Evolutionary conservation across 2,888 invertebrate genomes (phyloP).

Genomic region (Fragum sueziense): DNA sequence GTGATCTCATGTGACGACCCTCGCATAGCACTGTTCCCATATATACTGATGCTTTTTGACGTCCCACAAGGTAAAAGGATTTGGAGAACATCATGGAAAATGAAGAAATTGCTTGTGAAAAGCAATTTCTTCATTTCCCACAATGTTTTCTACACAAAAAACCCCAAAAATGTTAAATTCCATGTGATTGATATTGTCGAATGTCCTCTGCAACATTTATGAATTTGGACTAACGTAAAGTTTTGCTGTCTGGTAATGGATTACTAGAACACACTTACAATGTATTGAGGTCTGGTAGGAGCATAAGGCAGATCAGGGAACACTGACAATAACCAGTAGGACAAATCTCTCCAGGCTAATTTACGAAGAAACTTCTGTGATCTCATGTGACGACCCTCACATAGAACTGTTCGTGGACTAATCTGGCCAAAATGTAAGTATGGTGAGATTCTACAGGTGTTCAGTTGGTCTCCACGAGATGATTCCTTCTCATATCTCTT

Average conservation of each 20-base stretch:
- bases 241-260: too few relatives aligned
- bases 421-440: constrained; percentile 67
- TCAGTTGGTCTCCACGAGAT: constrained; percentile 61
- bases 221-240: too few relatives aligned
- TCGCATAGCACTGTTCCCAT: constrained; percentile 60
- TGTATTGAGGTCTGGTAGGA: constrained; percentile 65
- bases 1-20: constrained; percentile 63
- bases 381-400: constrained; percentile 62
- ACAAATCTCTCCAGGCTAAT: constrained; percentile 69
- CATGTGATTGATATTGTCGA: too few relatives aligned
- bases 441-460: constrained; percentile 67
- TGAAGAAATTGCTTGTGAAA: too few relatives aligned
- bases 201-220: too few relatives aligned
- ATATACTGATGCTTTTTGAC: too few relatives aligned
- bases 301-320: constrained; percentile 64
- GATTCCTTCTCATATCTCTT: constrained; percentile 69
- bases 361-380: constrained; percentile 68
- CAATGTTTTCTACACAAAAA: too few relatives aligned
- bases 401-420: constrained; percentile 62
- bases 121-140: too few relatives aligned
- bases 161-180: too few relatives aligned
- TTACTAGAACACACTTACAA: constrained; percentile 56
- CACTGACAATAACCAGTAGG: constrained; percentile 64
- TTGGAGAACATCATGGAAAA: too few relatives aligned
- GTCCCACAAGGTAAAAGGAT: too few relatives aligned